These are phyloP conservation scores for Drosophila virilis DNA, from an alignment of 1,140 invertebrate species.

Conservation along the genomic window DNA sequence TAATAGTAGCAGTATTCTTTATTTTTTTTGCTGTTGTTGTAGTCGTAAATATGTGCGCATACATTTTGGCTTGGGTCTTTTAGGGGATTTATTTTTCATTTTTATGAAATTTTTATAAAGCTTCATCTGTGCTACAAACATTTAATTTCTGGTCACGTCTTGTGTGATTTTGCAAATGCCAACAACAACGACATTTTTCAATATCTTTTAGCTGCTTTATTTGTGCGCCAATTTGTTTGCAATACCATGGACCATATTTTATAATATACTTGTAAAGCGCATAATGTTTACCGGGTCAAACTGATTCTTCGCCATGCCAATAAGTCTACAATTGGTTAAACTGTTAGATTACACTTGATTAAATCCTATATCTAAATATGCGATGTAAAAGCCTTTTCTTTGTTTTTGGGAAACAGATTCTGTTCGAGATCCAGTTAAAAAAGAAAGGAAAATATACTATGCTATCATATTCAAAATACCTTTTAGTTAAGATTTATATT, in stretches of 20 bases:
- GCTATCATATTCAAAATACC: too few species aligned
- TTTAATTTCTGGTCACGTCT: slow-evolving; percentile 81
- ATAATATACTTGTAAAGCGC: slow-evolving; percentile 15
- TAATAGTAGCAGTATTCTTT: slow-evolving; percentile 14
- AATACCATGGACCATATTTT: slow-evolving; percentile 28
- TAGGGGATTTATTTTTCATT: slow-evolving; percentile 74
- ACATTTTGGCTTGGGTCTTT: slow-evolving; percentile 45
- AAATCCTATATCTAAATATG: neutral
- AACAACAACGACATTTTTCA: slow-evolving; percentile 44
- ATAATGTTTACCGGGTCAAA: neutral
- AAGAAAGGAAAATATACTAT: too few species aligned
- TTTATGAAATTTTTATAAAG: slow-evolving; percentile 74
- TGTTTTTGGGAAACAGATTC: too few species aligned
- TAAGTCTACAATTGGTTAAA: neutral
- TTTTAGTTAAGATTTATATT: too few species aligned
- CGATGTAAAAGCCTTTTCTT: too few species aligned
- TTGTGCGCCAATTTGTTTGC: slow-evolving; percentile 38
- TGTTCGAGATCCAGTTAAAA: too few species aligned
- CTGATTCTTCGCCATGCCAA: neutral
- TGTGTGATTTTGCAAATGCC: slow-evolving; percentile 71
- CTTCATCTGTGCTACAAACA: slow-evolving; percentile 52
- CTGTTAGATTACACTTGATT: neutral
- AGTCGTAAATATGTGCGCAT: slow-evolving; percentile 33
- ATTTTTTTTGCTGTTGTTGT: slow-evolving; percentile 25
- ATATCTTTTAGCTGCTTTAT: slow-evolving; percentile 30